Evolutionary conservation across 2,797 vertebrate species (phyloP).

Genomic region (Mergus octosetaceus): DNA sequence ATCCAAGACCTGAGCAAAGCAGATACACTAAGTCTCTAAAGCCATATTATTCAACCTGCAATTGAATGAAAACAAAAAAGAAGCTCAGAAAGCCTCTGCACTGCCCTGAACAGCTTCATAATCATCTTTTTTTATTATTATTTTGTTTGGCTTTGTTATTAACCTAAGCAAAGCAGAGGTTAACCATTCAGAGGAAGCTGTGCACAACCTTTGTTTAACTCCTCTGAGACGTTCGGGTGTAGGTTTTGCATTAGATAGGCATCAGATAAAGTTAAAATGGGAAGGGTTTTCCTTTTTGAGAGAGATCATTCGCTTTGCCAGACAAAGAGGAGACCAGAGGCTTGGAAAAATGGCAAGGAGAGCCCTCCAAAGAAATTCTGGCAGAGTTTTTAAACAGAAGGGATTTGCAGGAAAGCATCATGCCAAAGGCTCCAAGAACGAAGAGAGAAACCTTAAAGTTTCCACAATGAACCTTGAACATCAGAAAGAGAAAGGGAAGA

Average conservation of each 20-base stretch:
- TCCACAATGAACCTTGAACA: background rate
- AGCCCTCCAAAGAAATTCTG: background rate
- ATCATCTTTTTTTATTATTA: background rate
- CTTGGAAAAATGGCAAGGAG: background rate
- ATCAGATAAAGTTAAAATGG: background rate
- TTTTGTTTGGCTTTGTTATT: background rate
- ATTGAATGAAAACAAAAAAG: conserved; percentile 35
- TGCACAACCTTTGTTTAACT: background rate
- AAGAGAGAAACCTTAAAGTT: background rate
- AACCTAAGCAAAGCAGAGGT: background rate
- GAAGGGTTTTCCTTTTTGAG: background rate
- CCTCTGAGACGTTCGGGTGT: background rate
- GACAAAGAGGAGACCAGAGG: background rate
- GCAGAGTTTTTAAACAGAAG: background rate
- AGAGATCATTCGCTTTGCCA: background rate
- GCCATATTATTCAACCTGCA: conserved; percentile 37
- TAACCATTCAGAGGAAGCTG: background rate
- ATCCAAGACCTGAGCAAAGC: conserved; percentile 43
- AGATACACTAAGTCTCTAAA: conserved; percentile 57
- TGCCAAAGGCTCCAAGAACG: background rate
- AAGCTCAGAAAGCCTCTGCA: background rate
- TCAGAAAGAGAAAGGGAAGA: background rate
- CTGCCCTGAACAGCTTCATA: conserved; percentile 9
- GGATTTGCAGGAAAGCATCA: background rate
- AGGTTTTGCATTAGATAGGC: background rate